phyloP scores from a whole-genome alignment of 2,888 invertebrate species.

The Ichneumon xanthorius region DNA sequence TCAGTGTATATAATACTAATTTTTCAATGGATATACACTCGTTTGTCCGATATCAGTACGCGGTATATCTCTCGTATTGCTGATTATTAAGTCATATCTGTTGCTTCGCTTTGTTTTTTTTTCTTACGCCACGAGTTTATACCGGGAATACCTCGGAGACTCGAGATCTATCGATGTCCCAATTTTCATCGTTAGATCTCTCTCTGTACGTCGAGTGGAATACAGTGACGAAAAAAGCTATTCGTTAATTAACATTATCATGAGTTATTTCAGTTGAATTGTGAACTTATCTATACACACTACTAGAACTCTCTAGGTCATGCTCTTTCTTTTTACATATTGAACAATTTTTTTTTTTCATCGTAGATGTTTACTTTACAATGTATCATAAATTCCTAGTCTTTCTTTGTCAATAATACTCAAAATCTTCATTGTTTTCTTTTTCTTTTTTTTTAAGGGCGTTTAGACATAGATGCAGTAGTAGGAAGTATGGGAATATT shows the following conservation, averaged over 20 bases:
- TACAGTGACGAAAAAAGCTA: slow-evolving; percentile 61
- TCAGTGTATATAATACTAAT: slow-evolving; percentile 65
- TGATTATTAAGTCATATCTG: slow-evolving; percentile 38
- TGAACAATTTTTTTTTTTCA: slow-evolving; percentile 69
- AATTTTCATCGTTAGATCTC: slow-evolving; percentile 43
- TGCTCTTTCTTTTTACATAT: slow-evolving; percentile 71
- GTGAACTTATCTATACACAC: slow-evolving; percentile 68
- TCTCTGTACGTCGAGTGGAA: slow-evolving; percentile 53
- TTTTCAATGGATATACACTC: slow-evolving; percentile 56
- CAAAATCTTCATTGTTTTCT: slow-evolving; percentile 38
- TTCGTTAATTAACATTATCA: slow-evolving; percentile 62
- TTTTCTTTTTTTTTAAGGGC: slow-evolving; percentile 44
- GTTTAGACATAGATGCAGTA: slow-evolving; percentile 53
- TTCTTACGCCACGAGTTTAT: slow-evolving; percentile 18
- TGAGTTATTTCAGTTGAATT: slow-evolving; percentile 64
- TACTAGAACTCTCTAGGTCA: slow-evolving; percentile 64
- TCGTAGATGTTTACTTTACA: slow-evolving; percentile 60
- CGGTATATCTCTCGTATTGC: slow-evolving; percentile 62
- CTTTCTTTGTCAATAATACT: slow-evolving; percentile 59
- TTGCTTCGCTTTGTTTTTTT: slow-evolving; percentile 4
- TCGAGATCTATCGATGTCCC: slow-evolving; percentile 33
- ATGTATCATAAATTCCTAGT: slow-evolving; percentile 60
- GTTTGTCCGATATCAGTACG: slow-evolving; percentile 39
- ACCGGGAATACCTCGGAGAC: slow-evolving; percentile 32
- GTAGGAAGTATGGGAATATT: slow-evolving; percentile 61